A percentile compares a stretch with the other conserved stretches of the same genome.
phyloP scores from a whole-genome alignment of 2,113 vertebrate genomes.

The Probosciger aterrimus region DNA sequence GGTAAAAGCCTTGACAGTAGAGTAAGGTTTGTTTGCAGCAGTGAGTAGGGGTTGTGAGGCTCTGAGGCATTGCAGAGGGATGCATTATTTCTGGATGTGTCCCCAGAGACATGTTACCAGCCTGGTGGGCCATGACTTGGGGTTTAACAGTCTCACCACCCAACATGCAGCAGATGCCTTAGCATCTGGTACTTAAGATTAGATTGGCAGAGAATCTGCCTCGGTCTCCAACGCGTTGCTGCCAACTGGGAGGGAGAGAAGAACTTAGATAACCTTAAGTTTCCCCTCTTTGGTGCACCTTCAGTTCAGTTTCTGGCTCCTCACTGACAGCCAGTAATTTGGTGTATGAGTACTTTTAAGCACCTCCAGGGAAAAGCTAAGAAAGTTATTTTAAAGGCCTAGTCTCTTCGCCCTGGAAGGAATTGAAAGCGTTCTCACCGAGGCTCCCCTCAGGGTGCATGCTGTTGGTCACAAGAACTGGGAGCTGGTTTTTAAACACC shows the following conservation, averaged over 20 bases:
- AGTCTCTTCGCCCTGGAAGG: neutral
- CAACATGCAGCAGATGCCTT: rapidly evolving
- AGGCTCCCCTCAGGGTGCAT: neutral
- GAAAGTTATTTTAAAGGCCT: neutral
- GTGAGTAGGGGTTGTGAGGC: rapidly evolving
- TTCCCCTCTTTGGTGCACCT: neutral
- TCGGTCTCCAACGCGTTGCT: rapidly evolving
- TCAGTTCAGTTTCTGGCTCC: neutral
- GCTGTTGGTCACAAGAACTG: neutral
- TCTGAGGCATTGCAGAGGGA: neutral
- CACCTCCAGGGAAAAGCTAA: neutral
- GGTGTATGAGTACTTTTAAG: neutral
- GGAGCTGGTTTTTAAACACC: neutral
- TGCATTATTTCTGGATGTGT: neutral
- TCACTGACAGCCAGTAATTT: neutral
- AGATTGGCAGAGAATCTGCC: rapidly evolving
- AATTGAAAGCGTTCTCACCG: neutral
- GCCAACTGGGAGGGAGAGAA: neutral
- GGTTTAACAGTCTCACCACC: neutral
- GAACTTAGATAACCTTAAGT: neutral
- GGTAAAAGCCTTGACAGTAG: neutral
- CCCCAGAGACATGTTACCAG: rapidly evolving
- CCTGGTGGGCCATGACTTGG: neutral
- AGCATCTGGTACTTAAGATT: neutral
- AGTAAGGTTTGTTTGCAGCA: rapidly evolving